Evolutionary conservation across 2,113 vertebrate genomes (phyloP).

Genomic region (Artemisiospiza belli): DNA sequence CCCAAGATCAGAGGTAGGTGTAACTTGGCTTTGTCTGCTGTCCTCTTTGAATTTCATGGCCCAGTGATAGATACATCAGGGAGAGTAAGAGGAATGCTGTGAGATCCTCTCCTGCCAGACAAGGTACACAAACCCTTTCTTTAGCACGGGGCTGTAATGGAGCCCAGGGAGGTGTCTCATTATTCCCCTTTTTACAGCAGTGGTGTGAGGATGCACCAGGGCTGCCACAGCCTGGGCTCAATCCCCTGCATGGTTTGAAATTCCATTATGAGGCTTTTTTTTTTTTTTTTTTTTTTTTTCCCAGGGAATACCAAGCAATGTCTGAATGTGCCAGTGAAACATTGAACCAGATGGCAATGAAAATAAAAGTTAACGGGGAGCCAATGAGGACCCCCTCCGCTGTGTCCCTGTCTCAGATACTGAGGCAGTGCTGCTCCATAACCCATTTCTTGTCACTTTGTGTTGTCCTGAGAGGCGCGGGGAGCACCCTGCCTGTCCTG

Average conservation of each 20-base stretch:
- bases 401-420: neutral
- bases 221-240: neutral
- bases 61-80: neutral
- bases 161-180: neutral
- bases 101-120: slow-evolving; percentile 34
- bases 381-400: neutral
- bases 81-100: neutral
- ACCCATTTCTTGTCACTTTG: neutral
- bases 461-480: rapidly evolving
- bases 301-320: neutral
- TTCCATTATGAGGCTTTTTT: neutral
- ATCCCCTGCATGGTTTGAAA: neutral
- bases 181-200: neutral
- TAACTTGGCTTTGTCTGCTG: neutral
- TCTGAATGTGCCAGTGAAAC: neutral
- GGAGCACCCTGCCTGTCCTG: rapidly evolving
- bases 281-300: neutral
- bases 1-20: neutral
- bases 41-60: slow-evolving; percentile 16
- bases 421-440: neutral
- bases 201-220: neutral
- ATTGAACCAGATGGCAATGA: neutral
- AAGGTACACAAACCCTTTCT: slow-evolving; percentile 46
- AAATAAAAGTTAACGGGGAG: neutral
- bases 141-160: slow-evolving; percentile 20